Evolutionary conservation across 2,888 invertebrate genomes (phyloP).

Genomic region (Troglohyphantes excavatus): DNA sequence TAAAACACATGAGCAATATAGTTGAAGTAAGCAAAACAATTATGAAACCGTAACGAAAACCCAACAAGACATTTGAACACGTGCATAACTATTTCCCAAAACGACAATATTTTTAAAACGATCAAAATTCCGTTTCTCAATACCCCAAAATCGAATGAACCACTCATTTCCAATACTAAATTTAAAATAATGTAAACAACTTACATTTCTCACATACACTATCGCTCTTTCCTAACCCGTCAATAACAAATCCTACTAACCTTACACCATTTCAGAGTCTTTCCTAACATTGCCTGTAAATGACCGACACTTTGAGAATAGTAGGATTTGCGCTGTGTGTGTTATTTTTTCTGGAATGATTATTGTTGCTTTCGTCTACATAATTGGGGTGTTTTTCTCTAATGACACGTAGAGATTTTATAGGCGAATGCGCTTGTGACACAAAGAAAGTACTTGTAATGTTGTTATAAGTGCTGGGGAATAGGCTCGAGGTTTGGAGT

Average conservation of each 20-base stretch:
- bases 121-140: too few relatives aligned
- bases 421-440: slow-evolving; percentile 28
- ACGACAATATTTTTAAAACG: not conserved
- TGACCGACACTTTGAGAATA: not conserved
- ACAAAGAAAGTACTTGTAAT: not conserved
- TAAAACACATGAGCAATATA: not conserved
- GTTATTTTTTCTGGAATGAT: not conserved
- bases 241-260: not conserved
- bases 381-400: slow-evolving; percentile 16
- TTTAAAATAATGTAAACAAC: slow-evolving; percentile 22
- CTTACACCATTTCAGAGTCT: slow-evolving; percentile 23
- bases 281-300: slow-evolving; percentile 6
- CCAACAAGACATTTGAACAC: not conserved
- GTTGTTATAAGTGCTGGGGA: not conserved
- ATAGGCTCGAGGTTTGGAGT: not conserved
- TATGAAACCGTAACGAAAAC: not conserved
- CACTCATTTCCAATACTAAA: not conserved
- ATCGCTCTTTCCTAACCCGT: not conserved
- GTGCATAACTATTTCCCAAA: not conserved
- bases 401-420: slow-evolving; percentile 25
- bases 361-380: not conserved
- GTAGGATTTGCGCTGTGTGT: not conserved
- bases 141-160: not conserved
- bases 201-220: not conserved
- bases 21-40: not conserved